Evolutionary conservation across 1,140 invertebrate genomes (phyloP).

Genomic region (Arctopsyche grandis): DNA sequence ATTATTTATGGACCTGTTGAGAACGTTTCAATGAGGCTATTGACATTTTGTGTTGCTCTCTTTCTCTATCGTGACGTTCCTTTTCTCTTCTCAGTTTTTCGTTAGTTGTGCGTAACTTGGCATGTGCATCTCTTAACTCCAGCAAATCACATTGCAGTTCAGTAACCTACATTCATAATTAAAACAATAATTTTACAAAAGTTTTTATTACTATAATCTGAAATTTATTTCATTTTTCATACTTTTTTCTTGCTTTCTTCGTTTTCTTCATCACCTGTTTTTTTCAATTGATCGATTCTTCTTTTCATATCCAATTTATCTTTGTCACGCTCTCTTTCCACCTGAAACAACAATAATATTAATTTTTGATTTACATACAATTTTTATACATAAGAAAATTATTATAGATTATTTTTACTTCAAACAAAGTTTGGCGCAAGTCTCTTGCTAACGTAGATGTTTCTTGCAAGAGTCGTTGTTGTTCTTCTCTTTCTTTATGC

Average conservation of each 20-base stretch:
- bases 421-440: constrained; percentile 85
- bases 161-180: constrained; percentile 60
- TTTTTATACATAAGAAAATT: too few species aligned
- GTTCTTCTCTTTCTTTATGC: constrained; percentile 95
- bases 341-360: constrained; percentile 64
- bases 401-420: constrained; percentile 65
- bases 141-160: constrained; percentile 88
- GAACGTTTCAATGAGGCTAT: constrained; percentile 63
- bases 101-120: constrained; percentile 90
- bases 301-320: constrained; percentile 87
- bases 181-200: constrained; percentile 14
- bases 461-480: constrained; percentile 88
- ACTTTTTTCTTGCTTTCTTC: constrained; percentile 89
- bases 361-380: constrained; percentile 14
- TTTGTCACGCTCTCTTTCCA: constrained; percentile 88
- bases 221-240: constrained; percentile 60
- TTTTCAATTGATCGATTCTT: constrained; percentile 85
- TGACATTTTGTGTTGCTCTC: constrained; percentile 69
- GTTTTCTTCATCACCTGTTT: constrained; percentile 86
- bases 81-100: constrained; percentile 89
- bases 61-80: constrained; percentile 83
- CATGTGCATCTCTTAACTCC: constrained; percentile 89
- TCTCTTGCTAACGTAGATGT: constrained; percentile 91
- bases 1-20: constrained; percentile 59
- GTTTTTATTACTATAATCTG: background rate